Evolutionary conservation across 2,797 vertebrate genomes (phyloP), one percentile per base, ranked within the genome.

Genomic region (Phataginus tricuspis): DNA sequence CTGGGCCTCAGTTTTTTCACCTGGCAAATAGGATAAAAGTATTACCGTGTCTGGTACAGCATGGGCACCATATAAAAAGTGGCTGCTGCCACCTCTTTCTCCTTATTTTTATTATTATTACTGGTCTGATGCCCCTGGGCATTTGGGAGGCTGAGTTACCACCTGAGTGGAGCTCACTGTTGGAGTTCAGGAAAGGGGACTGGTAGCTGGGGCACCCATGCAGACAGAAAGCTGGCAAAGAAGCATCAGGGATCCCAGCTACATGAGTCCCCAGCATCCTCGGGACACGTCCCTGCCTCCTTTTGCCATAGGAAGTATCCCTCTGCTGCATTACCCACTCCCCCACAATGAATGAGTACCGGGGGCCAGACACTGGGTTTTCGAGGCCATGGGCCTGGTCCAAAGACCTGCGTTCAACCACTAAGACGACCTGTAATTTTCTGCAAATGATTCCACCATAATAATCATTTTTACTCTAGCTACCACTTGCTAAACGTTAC

Each of bases 1-100:
- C 66, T 21, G 29, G 7, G 74, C 83, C 96, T 96, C 89, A 68
- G 95, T 95, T 89, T 93, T 97, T 71, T 49, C 10, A 2, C 59
- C 69, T 12, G 53, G 71, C 79, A 39, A 23, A 34, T 9, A 49
- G 55, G 86, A 11, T 12, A 34, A 10, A 0, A 21, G 34, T 0
- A 84, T 42, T 2, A 25, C 34, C 27, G 1, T 6, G 19, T 4
- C 86, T 59, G 55, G 27, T 8, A 18, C 0, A 2, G 86, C 53
- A 53, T 0, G 27, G 34, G 51, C 10, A 7, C 49, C 1, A 1
- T 2, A 1, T 1, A 34, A 66, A 13, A 31, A 37, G 34, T 0
- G 25, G 84, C 80, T 7, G 13, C 31, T 23, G n/a, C 75, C 16
- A 53, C 19, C 39, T 59, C 71, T 53, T 72, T 21, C 53, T 42